Base-by-base conservation (phyloP, 2,888 invertebrate species). In the Philereme transversata region DNA sequence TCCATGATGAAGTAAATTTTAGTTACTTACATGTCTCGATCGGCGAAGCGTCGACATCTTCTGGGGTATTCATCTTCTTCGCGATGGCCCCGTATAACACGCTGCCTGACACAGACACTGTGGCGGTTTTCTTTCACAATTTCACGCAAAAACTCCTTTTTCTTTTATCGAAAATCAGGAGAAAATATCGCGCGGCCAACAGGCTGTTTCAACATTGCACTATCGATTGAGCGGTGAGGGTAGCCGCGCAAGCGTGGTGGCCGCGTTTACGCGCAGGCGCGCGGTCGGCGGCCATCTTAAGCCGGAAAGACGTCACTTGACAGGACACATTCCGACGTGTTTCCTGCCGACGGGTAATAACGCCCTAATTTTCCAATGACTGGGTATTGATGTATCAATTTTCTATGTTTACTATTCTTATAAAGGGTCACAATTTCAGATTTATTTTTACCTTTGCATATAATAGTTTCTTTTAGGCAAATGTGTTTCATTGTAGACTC, bases 11-110 rank as follows among this genome's bases (percentile, higher is more conserved):
- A 53, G 51, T 52, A 61, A 67, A 59, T 60, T 65, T 65, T 69
- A 62, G 57, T 78, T 74, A 88, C 90, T 83, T 71, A 90, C 91
- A 87, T 68, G 94, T 89, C 50, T 88, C 89, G 60, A 95, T 88
- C 45, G 94, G 94, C 62, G 92, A 86, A 70, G 94, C 94, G 72
- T 94, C 90, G 0, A 94, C 94, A 69, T 94, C 94, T 68, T 92
- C 83, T 0, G 84, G 79, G 53, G 81, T 93, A 70, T 92, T 82
- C 88, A 94, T 93, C 87, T 89, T 92, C 87, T 87, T 87, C 7
- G 82, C 86, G 81, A 91, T 89, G 63, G 87, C 89, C 51, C 89
- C 90, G 6, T 85, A 88, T 8, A 90, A 74, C 4, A 90, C 86
- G 81, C 90, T 90, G 72, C 88, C 88, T 70, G 87, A 83, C 61